Evolutionary conservation across 2,888 invertebrate genomes (phyloP).

Genomic region (Syritta pipiens): DNA sequence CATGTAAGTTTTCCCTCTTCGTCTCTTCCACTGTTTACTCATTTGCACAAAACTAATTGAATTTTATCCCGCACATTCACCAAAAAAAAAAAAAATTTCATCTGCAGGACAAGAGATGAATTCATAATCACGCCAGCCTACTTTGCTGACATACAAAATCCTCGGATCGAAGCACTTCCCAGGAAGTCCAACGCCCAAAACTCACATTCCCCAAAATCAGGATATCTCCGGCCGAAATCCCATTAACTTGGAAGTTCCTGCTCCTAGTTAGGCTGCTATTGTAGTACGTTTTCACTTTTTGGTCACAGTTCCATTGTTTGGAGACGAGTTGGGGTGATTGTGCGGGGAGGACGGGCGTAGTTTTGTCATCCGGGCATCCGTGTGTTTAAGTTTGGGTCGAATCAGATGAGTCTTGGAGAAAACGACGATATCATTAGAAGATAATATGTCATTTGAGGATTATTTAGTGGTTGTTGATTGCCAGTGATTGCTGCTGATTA

Average conservation of each 20-base stretch:
- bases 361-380: slow-evolving; percentile 20
- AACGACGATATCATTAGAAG: slow-evolving; percentile 52
- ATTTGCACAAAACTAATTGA: slow-evolving; percentile 55
- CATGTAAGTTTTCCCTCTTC: too few relatives aligned
- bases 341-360: slow-evolving; percentile 7
- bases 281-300: slow-evolving; percentile 49
- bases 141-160: slow-evolving; percentile 40
- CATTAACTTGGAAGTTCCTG: slow-evolving; percentile 58
- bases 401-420: slow-evolving; percentile 31
- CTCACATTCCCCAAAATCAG: slow-evolving; percentile 18
- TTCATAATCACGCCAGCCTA: slow-evolving; percentile 53
- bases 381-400: slow-evolving; percentile 25
- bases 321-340: not conserved
- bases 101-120: slow-evolving; percentile 58
- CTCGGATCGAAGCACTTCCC: slow-evolving; percentile 47
- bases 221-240: slow-evolving; percentile 49
- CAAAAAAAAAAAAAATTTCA: too few relatives aligned
- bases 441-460: slow-evolving; percentile 53
- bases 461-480: slow-evolving; percentile 53
- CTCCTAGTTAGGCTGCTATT: slow-evolving; percentile 28
- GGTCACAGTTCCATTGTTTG: slow-evolving; percentile 46
- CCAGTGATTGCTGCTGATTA: slow-evolving; percentile 34
- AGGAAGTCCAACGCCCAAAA: slow-evolving; percentile 31
- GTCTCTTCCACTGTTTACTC: slow-evolving; percentile 32
- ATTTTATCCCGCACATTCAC: slow-evolving; percentile 57